Evolutionary conservation across 2,113 vertebrate genomes (phyloP).

Genomic region (Tychaedon coryphoeus): DNA sequence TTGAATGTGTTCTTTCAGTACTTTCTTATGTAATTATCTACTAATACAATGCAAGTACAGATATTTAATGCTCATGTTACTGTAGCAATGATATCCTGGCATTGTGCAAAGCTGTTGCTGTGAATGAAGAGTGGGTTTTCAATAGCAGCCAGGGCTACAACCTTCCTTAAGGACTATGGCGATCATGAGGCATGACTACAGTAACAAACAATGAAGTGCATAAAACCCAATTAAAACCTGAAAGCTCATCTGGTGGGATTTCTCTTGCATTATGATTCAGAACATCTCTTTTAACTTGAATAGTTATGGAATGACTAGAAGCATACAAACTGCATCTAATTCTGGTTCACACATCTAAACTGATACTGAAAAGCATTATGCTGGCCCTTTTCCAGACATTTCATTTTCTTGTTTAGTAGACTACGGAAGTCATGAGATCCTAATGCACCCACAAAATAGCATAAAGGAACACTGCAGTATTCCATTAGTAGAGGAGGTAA

Average conservation of each 20-base stretch:
- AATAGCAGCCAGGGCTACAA: not conserved
- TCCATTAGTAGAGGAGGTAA: not conserved
- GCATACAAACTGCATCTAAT: not conserved
- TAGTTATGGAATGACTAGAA: not conserved
- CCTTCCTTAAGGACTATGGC: not conserved
- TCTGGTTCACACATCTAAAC: not conserved
- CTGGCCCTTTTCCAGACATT: not conserved
- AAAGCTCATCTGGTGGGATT: not conserved
- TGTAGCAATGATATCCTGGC: not conserved
- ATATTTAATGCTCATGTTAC: not conserved
- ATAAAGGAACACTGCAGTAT: not conserved
- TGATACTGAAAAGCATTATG: not conserved
- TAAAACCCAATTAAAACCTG: not conserved
- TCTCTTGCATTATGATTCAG: not conserved
- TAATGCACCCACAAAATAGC: not conserved
- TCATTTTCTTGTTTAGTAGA: not conserved
- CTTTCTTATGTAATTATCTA: not conserved
- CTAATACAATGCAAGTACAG: not conserved
- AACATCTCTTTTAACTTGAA: not conserved
- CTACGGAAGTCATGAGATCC: not conserved
- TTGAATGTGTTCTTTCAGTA: not conserved
- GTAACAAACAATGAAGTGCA: not conserved
- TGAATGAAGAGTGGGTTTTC: not conserved
- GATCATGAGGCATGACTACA: not conserved
- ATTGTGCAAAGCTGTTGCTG: not conserved